Evolutionary conservation across 2,888 invertebrate species (phyloP), one percentile per base, ranked within the genome.

Genomic region (Ferrisia virgata): DNA sequence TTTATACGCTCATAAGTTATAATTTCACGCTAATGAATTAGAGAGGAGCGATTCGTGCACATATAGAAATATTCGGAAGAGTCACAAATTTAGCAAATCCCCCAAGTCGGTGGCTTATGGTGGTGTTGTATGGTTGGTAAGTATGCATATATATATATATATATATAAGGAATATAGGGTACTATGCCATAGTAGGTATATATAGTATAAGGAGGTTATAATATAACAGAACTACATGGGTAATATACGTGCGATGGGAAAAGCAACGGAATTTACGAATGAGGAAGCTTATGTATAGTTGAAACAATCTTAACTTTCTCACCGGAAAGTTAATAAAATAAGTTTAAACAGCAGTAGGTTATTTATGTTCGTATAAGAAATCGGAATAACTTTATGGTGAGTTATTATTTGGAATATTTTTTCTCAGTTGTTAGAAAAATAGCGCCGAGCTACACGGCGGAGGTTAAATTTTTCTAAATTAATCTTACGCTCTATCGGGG

Each of bases 181-280:
- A 64, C n/a, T n/a, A n/a, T n/a, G n/a, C n/a, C n/a, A n/a, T n/a
- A n/a, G n/a, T n/a, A n/a, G n/a, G n/a, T n/a, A 64, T 28, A 28
- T 25, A 64, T 25, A 22, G n/a, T n/a, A n/a, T n/a, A 64, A 9
- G 58, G 58, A 11, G 58, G 28, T 28, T 64, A n/a, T n/a, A 28
- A 25, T 6, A 47, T 3, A 47, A 47, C 47, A 18, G 8, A 5
- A 43, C 43, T 18, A 72, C 72, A n/a, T 6, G 33, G n/a, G 33
- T 72, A 28, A 72, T 72, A 72, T 72, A 72, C 72, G 72, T 72
- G 72, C 72, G 33, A 72, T 72, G 72, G 72, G 72, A 72, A 72
- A 72, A 72, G 72, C n/a, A 72, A 72, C 31, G 72, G n/a, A 64
- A 64, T 64, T 64, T 31, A 31, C 72, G 72, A 33, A 33, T 72